These are phyloP conservation scores for Stomatorhinus ivindoensis DNA, from an alignment of 2,113 vertebrate genomes.

Conservation along the genomic window DNA sequence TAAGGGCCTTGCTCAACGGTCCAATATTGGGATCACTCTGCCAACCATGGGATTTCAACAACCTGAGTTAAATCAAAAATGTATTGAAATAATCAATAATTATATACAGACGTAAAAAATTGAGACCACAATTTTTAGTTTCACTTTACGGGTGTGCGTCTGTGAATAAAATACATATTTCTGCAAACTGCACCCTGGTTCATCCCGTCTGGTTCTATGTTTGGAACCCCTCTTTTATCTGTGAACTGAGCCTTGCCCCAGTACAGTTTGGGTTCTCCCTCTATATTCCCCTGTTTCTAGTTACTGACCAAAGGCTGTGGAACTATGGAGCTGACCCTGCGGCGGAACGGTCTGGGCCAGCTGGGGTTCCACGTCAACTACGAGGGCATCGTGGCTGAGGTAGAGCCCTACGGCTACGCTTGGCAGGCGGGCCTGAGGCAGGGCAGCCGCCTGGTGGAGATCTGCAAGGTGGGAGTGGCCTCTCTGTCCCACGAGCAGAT, in stretches of 20 bases:
- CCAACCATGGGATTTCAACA: too few species aligned
- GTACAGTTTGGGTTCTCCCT: neutral
- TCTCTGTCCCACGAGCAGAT: conserved; percentile 95
- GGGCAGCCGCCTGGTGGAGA: conserved; percentile 93
- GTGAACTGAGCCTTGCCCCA: neutral
- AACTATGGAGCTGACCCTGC: conserved; percentile 91
- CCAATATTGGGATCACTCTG: too few species aligned
- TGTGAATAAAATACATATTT: too few species aligned
- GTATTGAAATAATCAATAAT: too few species aligned
- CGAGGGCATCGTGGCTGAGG: conserved; percentile 95
- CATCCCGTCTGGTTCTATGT: too few species aligned
- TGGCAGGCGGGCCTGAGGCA: conserved; percentile 96
- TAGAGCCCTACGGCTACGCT: conserved; percentile 93
- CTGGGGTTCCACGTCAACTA: conserved; percentile 98
- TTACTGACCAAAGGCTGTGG: conserved; percentile 90
- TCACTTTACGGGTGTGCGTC: too few species aligned
- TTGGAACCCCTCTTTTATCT: neutral
- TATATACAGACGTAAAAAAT: too few species aligned
- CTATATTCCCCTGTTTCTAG: conserved; percentile 43
- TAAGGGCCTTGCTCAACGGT: too few species aligned
- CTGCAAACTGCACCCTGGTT: too few species aligned
- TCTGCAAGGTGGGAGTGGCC: conserved; percentile 93
- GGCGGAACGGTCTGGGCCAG: conserved; percentile 90
- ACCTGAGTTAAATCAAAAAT: too few species aligned
- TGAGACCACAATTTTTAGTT: too few species aligned